These are phyloP conservation scores for Pangasianodon gigas DNA, from an alignment of 2,113 vertebrate genomes.

Conservation along the genomic window DNA sequence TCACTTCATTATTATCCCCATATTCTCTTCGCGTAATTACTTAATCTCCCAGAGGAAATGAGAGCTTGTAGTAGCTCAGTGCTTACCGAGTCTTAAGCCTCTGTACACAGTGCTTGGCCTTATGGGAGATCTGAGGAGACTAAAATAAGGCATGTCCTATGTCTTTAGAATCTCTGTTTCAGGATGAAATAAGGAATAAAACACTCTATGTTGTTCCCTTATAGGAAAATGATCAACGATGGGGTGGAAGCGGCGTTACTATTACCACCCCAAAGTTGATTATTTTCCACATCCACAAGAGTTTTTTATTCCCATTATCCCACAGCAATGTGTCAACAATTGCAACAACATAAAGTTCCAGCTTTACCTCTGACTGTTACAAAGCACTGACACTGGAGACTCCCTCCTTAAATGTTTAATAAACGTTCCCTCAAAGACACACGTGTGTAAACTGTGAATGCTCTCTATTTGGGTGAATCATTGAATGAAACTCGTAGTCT, in stretches of 20 bases:
- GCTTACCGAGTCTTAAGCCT: not conserved
- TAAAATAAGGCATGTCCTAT: not conserved
- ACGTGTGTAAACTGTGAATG: too few species aligned
- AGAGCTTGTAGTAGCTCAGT: slow-evolving; percentile 19
- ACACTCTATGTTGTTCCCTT: not conserved
- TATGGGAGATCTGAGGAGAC: not conserved
- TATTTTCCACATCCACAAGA: not conserved
- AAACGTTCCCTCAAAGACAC: too few species aligned
- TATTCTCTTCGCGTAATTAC: slow-evolving; percentile 26
- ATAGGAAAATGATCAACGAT: not conserved
- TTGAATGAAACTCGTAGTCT: not conserved
- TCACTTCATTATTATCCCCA: slow-evolving; percentile 10
- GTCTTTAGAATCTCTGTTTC: not conserved
- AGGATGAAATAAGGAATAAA: not conserved
- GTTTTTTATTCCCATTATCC: not conserved
- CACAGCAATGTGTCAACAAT: too few species aligned
- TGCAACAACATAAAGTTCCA: too few species aligned
- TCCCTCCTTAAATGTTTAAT: too few species aligned
- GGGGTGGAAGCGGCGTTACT: not conserved
- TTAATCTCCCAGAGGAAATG: slow-evolving; percentile 28
- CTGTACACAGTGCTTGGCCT: not conserved
- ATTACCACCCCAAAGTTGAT: not conserved
- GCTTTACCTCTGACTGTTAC: too few species aligned
- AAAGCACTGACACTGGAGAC: too few species aligned
- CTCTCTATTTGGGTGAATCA: not conserved